Base-by-base conservation (phyloP, 92 coral and sea anemone species). In the Porites lobata region DNA sequence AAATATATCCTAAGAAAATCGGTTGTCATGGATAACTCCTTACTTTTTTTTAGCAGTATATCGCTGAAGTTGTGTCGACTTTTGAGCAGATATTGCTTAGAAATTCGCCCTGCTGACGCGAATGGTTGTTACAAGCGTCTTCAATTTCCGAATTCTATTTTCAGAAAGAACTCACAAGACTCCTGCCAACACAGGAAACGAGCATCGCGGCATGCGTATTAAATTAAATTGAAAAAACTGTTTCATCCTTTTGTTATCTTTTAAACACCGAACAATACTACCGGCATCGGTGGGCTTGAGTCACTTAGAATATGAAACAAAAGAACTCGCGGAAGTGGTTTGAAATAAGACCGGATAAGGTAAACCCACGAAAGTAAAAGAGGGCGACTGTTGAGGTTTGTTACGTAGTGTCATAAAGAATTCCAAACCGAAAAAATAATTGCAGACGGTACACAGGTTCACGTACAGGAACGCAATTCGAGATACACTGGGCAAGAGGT, bases 361-460 rank as follows among this genome's bases (percentile, higher is more conserved):
- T 32, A 24, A 57, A 68, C 81, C 81, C 68, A 77, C 81, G 17
- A 56, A 61, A 57, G 53, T 58, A 51, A 32, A 59, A 57, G 67
- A 21, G 17, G 58, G 21, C 50, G 50, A 20, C 73, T 54, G 38
- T 32, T 10, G 14, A n/a, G 38, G 83, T 63, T 7, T 20, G 32
- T 47, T 63, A 43, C 72, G 61, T 6, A 38, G 47, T 38, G 47
- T 38, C 47, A 38, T 38, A 38, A 38, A 38, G 47, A 38, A 38
- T 38, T 38, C 47, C 47, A 38, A 38, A 29, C 32, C 32, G 32
- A 29, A 29, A 29, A 29, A 38, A 38, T 5, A 3, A 38, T 4
- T 0, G 7, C 47, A 38, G 5, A 38, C 47, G 47, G 47, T 38
- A 38, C 47, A 38, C 47, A 38, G 47, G 47, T 20, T 32, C 32